phyloP scores from a whole-genome alignment of 2,113 vertebrate genomes.

The Clupea harengus region DNA sequence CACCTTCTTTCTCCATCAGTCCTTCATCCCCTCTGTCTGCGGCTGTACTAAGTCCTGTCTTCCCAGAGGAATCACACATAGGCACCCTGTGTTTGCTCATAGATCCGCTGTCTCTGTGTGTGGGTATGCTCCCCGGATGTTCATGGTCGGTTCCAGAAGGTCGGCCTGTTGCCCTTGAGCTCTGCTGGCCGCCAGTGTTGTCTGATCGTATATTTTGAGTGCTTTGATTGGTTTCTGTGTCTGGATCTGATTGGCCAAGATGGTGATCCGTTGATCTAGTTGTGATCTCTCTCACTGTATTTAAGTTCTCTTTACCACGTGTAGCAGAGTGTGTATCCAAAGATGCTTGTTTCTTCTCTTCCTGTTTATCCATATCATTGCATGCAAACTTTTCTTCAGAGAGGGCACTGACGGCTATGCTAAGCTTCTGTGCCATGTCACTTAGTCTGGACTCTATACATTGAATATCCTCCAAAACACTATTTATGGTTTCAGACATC shows the following conservation, averaged over 20 bases:
- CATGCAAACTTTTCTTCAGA: not conserved
- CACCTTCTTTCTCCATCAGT: not conserved
- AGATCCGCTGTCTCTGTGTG: not conserved
- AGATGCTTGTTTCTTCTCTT: not conserved
- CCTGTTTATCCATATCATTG: not conserved
- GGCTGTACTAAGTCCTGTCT: not conserved
- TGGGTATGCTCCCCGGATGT: not conserved
- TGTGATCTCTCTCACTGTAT: not conserved
- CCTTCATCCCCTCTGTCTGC: not conserved
- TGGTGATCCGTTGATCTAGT: not conserved
- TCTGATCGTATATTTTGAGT: not conserved
- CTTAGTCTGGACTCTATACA: constrained; percentile 25
- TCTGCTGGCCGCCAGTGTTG: not conserved
- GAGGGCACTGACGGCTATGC: constrained; percentile 12
- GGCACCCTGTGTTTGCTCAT: no score
- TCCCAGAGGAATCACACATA: not conserved
- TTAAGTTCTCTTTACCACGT: not conserved
- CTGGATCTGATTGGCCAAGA: not conserved
- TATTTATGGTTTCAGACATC: constrained; percentile 24
- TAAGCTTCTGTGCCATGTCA: constrained; percentile 29
- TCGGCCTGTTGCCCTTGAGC: not conserved
- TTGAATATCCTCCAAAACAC: constrained; percentile 39
- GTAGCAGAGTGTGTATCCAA: not conserved
- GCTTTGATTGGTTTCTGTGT: not conserved
- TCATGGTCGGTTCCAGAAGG: not conserved